These are phyloP conservation scores for Synergus itoensis DNA, from an alignment of 2,888 invertebrate genomes.

Conservation along the genomic window DNA sequence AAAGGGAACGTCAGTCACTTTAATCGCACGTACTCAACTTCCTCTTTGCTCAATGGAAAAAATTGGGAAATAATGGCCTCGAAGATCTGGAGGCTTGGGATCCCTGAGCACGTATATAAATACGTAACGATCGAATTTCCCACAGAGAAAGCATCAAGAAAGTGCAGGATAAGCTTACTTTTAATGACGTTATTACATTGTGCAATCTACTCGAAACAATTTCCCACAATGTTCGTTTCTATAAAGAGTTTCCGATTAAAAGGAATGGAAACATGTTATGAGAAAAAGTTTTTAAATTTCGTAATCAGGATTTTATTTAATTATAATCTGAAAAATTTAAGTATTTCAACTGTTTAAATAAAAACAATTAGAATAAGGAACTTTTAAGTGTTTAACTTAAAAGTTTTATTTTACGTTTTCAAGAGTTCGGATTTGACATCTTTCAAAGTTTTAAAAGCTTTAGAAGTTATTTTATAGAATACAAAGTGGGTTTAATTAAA, in stretches of 20 bases:
- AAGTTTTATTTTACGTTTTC: too few relatives aligned
- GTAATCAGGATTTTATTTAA: neutral
- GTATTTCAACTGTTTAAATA: neutral
- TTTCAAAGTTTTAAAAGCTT: neutral
- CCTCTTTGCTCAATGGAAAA: neutral
- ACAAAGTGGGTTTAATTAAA: neutral
- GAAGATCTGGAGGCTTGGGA: neutral
- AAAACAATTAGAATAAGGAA: too few relatives aligned
- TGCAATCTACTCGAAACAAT: constrained; percentile 25
- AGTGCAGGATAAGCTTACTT: neutral
- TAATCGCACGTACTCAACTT: neutral
- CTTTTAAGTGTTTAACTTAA: too few relatives aligned
- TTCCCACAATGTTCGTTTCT: constrained; percentile 11
- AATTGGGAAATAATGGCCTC: neutral
- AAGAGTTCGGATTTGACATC: too few relatives aligned
- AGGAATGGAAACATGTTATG: neutral
- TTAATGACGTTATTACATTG: neutral
- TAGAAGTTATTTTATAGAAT: neutral
- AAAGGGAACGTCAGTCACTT: neutral
- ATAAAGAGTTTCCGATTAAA: neutral
- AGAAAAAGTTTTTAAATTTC: constrained; percentile 3
- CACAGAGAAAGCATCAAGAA: constrained; percentile 1
- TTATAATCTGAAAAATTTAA: neutral
- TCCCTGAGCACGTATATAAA: neutral
- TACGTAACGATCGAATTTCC: neutral